Conservation (phyloP, 2,888 invertebrate genomes). For the Rhamnusium bicolor region DNA sequence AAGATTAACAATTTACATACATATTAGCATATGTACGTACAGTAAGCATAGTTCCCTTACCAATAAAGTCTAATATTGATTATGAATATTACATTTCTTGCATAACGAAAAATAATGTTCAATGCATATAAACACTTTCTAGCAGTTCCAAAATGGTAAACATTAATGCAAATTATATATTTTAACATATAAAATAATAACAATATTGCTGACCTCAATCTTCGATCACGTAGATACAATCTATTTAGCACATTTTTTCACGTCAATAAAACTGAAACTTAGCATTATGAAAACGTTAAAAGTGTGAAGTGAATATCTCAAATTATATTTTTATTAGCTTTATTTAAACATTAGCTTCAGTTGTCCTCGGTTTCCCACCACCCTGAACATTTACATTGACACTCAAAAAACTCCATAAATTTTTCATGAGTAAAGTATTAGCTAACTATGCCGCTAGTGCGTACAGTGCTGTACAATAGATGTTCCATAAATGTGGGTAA, state of each 20-base stretch:
- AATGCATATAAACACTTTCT: background rate
- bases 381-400: too few species aligned
- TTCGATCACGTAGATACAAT: slow-evolving; percentile 8
- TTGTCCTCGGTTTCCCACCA: too few species aligned
- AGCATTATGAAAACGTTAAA: background rate
- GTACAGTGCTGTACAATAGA: background rate
- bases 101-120: background rate
- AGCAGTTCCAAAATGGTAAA: background rate
- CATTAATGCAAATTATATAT: background rate
- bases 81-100: background rate
- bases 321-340: too few species aligned
- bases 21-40: too few species aligned
- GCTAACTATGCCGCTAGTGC: background rate
- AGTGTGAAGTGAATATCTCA: background rate
- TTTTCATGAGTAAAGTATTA: too few species aligned
- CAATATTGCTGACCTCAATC: slow-evolving; percentile 13
- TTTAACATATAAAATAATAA: background rate
- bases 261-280: background rate
- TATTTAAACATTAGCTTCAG: too few species aligned
- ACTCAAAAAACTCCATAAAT: too few species aligned
- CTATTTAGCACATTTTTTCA: background rate
- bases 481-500: slow-evolving; percentile 3
- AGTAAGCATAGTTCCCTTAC: too few species aligned
- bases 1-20: too few species aligned
- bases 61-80: too few species aligned